A percentile compares a stretch with the other conserved stretches of the same genome.
Conservation (phyloP, 2,797 vertebrate genomes). For the Siniperca undulata region DNA sequence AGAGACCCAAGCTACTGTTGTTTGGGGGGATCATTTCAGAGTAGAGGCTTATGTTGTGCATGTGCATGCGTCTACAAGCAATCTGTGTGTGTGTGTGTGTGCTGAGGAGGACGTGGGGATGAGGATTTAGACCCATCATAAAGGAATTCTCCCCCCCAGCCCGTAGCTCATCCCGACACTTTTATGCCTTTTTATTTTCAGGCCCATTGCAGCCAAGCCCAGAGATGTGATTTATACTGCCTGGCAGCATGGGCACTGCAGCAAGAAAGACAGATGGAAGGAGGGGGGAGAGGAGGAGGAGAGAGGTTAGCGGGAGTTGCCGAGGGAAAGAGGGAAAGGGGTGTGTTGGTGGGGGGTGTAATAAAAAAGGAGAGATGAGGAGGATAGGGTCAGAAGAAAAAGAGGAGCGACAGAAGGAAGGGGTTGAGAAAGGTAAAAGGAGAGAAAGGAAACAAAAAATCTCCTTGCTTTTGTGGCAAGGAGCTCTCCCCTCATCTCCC, state of each 20-base stretch:
- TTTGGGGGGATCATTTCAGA: slow-evolving; percentile 64
- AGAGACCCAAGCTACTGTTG: slow-evolving; percentile 55
- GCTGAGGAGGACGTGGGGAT: slow-evolving; percentile 55
- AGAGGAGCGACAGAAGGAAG: slow-evolving; percentile 35
- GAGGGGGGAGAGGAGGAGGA: slow-evolving; percentile 62
- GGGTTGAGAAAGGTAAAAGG: slow-evolving; percentile 35
- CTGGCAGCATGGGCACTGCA: slow-evolving; percentile 86
- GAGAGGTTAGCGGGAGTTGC: slow-evolving; percentile 61
- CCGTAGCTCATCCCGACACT: slow-evolving; percentile 86
- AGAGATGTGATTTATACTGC: slow-evolving; percentile 86
- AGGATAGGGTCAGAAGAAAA: slow-evolving; percentile 53
- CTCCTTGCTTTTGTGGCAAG: slow-evolving; percentile 36
- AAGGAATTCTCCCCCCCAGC: slow-evolving; percentile 84
- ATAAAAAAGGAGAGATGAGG: slow-evolving; percentile 52
- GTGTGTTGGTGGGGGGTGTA: slow-evolving; percentile 26
- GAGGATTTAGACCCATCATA: slow-evolving; percentile 87
- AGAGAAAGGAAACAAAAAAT: slow-evolving; percentile 34
- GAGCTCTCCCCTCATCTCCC: slow-evolving; percentile 51
- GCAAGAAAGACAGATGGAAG: slow-evolving; percentile 84
- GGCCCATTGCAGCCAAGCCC: slow-evolving; percentile 85
- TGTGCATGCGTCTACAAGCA: slow-evolving; percentile 68
- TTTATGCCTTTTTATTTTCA: slow-evolving; percentile 88
- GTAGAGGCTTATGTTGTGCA: slow-evolving; percentile 62
- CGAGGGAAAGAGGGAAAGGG: slow-evolving; percentile 52
- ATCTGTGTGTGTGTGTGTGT: slow-evolving; percentile 35